A percentile compares a stretch with the other conserved stretches of the same genome.
Conservation (phyloP, 2,113 vertebrate species). For the Fulica atra region DNA sequence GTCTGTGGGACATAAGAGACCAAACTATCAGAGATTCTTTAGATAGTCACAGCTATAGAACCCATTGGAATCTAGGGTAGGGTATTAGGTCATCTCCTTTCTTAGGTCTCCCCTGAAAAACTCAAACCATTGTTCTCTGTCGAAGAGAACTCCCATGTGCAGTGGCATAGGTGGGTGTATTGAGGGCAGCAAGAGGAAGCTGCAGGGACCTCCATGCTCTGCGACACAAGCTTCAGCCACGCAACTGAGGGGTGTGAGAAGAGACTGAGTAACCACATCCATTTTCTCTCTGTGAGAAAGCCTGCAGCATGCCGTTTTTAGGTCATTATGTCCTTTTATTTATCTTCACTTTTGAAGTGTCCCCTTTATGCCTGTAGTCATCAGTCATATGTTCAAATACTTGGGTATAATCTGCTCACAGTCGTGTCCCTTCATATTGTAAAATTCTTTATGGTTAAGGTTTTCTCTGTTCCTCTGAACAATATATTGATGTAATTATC, state of each 20-base stretch:
- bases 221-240: background rate
- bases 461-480: conserved; percentile 33
- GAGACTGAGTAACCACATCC: background rate
- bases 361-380: background rate
- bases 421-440: background rate
- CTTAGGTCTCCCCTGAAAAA: background rate
- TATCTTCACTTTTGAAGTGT: background rate
- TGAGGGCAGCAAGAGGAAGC: background rate
- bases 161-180: background rate
- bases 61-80: background rate
- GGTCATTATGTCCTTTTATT: background rate
- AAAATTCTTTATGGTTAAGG: conserved; percentile 4
- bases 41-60: background rate
- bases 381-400: conserved; percentile 1
- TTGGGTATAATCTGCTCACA: background rate
- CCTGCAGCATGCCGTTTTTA: background rate
- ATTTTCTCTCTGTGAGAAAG: background rate
- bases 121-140: background rate
- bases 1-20: background rate
- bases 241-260: too few species aligned
- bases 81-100: background rate
- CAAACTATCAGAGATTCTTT: background rate
- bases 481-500: background rate
- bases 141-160: background rate
- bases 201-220: background rate